A percentile compares a stretch with the other conserved stretches of the same genome.
Evolutionary conservation across 2,888 invertebrate genomes (phyloP).

Genomic region (Dromius quadrimaculatus): DNA sequence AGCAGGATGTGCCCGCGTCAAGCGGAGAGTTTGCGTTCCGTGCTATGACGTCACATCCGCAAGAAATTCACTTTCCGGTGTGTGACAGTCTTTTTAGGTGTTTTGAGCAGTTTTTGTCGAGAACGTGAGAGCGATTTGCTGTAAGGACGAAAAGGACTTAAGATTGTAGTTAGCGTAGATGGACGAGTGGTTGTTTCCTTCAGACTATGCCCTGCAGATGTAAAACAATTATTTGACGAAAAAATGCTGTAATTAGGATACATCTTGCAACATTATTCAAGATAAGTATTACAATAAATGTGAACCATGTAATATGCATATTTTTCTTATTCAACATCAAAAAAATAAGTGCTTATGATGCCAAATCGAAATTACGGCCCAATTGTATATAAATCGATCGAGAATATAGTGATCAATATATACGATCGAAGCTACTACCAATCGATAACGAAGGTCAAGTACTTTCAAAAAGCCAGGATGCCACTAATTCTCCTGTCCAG

Average conservation of each 20-base stretch:
- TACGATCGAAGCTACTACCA: no score
- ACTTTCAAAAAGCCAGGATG: no score
- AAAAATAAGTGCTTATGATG: no score
- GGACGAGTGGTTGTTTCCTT: slow-evolving; percentile 5
- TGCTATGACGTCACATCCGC: slow-evolving; percentile 58
- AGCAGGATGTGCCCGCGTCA: slow-evolving; percentile 43
- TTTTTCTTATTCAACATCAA: no score
- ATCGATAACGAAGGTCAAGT: no score
- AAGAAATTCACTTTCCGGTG: slow-evolving; percentile 58
- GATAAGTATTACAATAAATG: no score
- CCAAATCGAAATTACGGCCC: no score
- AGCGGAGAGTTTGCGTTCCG: slow-evolving; percentile 53
- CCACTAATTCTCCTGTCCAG: no score
- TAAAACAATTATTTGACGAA: no score
- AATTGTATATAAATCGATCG: no score
- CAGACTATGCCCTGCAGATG: not conserved
- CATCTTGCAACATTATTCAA: not conserved
- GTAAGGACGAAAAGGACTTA: slow-evolving; percentile 3
- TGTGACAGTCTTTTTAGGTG: slow-evolving; percentile 50
- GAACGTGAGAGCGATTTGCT: slow-evolving; percentile 43
- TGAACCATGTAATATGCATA: no score
- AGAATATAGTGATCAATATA: no score
- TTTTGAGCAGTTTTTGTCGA: slow-evolving; percentile 44
- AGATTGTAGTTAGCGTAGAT: slow-evolving; percentile 9
- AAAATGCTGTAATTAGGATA: slow-evolving; percentile 19